These are phyloP conservation scores for Vannuccia rotundouncinata DNA, from an alignment of 2,888 invertebrate species.

Conservation along the genomic window DNA sequence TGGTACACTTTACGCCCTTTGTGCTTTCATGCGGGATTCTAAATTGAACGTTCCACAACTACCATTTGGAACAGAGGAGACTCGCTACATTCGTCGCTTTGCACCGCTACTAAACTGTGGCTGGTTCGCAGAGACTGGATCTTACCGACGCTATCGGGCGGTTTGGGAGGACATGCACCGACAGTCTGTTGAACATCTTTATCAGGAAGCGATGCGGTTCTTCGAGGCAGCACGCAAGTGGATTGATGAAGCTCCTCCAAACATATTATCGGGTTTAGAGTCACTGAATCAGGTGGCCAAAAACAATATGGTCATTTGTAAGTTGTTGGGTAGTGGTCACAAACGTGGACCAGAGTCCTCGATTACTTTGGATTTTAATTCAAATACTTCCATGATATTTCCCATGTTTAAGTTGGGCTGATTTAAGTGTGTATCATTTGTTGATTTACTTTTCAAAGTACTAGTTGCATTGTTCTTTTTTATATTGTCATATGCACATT, in stretches of 20 bases:
- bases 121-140: conserved; percentile 21
- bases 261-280: not conserved
- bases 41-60: conserved; percentile 17
- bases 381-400: not conserved
- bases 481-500: no score
- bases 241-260: not conserved
- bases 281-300: conserved; percentile 76
- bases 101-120: conserved; percentile 61
- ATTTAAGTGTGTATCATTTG: not conserved
- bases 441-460: no score
- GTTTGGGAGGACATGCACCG: not conserved
- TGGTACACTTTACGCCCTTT: conserved; percentile 28
- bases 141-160: not conserved
- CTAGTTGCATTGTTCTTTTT: no score
- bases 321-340: conserved; percentile 82
- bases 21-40: conserved; percentile 7
- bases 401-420: not conserved
- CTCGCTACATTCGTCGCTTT: conserved; percentile 87
- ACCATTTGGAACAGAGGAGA: conserved; percentile 64
- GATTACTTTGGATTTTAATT: conserved; percentile 44
- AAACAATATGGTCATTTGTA: conserved; percentile 89
- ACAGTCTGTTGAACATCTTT: conserved; percentile 24
- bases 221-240: conserved; percentile 33
- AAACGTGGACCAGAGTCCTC: conserved; percentile 69
- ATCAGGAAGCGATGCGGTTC: conserved; percentile 6